Conservation (phyloP, 2,797 vertebrate species). For the Lepilemur septentrionalis region DNA sequence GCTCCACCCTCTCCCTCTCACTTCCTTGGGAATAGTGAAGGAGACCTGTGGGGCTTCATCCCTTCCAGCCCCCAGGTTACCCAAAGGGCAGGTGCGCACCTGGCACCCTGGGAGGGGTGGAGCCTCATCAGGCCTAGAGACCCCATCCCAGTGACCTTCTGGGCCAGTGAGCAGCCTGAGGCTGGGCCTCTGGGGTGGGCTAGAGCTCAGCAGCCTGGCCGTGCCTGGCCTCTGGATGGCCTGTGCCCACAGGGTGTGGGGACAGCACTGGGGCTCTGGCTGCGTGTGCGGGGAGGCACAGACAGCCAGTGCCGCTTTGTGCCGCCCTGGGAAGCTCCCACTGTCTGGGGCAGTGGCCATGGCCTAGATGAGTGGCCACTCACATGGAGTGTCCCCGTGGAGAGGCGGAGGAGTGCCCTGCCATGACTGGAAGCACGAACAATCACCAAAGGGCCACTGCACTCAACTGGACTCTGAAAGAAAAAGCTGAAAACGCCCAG, state of each 20-base stretch:
- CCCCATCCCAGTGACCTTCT: not conserved
- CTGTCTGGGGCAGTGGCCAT: not conserved
- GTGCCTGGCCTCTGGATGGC: not conserved
- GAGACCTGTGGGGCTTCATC: not conserved
- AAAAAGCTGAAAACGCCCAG: not conserved
- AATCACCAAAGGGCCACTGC: not conserved
- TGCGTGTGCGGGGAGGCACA: not conserved
- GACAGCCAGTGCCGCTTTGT: not conserved
- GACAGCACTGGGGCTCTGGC: not conserved
- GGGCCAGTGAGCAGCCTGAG: not conserved
- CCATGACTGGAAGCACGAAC: not conserved
- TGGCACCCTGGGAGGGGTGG: not conserved
- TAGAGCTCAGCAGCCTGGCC: not conserved
- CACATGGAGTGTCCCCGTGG: not conserved
- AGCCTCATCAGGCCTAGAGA: not conserved
- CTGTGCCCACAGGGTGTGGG: not conserved
- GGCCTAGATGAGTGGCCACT: not conserved
- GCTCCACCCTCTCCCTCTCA: not conserved
- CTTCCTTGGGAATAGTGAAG: not conserved
- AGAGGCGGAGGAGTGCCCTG: not conserved
- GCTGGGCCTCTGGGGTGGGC: too few relatives aligned
- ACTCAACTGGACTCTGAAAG: not conserved
- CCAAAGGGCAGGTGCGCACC: not conserved
- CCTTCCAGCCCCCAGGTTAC: not conserved
- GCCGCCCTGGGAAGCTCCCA: not conserved